Percentiles rank a stretch among this genome's conserved stretches.
These are phyloP conservation scores for Gryon sp. DNA, from an alignment of 1,140 invertebrate species.

Conservation along the genomic window DNA sequence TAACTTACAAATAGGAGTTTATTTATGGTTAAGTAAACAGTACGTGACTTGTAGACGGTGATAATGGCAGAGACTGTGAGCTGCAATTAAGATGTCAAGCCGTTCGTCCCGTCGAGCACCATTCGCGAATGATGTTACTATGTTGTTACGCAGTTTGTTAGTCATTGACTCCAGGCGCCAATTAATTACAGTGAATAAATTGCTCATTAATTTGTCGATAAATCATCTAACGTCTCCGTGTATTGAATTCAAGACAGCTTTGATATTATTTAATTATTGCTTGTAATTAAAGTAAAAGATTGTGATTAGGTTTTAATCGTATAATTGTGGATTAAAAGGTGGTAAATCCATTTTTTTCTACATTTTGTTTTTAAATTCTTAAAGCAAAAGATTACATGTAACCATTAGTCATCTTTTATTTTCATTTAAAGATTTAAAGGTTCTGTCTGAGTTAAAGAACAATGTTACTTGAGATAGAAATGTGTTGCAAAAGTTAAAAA, in stretches of 20 bases:
- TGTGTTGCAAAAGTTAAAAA: constrained; percentile 27
- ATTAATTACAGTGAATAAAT: constrained; percentile 58
- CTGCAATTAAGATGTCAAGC: constrained; percentile 61
- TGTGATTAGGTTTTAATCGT: no score
- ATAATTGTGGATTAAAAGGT: no score
- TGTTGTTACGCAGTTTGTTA: constrained; percentile 39
- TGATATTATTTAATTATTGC: no score
- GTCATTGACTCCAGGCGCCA: constrained; percentile 43
- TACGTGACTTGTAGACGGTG: constrained; percentile 31
- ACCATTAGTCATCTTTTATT: no score
- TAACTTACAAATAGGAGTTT: constrained; percentile 26
- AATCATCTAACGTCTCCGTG: constrained; percentile 40
- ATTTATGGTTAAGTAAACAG: constrained; percentile 39
- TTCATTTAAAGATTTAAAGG: no score
- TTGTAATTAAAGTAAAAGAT: no score
- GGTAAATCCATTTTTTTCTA: no score
- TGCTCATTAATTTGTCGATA: constrained; percentile 49
- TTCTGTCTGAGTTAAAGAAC: not conserved
- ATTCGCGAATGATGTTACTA: constrained; percentile 37
- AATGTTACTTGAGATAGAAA: constrained; percentile 4
- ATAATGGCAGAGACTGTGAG: constrained; percentile 31
- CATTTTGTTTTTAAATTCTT: no score
- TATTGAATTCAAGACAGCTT: no score
- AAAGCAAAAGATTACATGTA: no score
- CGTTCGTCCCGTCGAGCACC: constrained; percentile 23